A percentile compares a stretch with the other conserved stretches of the same genome.
phyloP scores from a whole-genome alignment of 1,140 invertebrate genomes.

The Sitodiplosis mosellana region DNA sequence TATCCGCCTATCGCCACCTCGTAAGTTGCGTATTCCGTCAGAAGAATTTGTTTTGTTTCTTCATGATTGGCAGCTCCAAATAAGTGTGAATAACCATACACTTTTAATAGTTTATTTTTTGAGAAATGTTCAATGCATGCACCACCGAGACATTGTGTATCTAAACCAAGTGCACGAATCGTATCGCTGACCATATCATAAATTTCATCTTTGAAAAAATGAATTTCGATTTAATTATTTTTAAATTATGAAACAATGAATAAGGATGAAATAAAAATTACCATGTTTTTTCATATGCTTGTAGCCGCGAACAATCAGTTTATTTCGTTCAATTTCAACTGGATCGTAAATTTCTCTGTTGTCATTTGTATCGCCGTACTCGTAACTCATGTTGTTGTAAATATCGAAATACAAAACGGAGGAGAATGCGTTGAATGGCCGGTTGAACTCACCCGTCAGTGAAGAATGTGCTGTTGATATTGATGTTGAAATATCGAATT shows the following conservation, averaged over 20 bases:
- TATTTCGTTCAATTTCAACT: constrained; percentile 24
- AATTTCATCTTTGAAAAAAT: constrained; percentile 34
- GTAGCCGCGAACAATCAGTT: constrained; percentile 57
- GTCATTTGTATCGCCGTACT: too few relatives aligned
- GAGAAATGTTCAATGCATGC: constrained; percentile 57
- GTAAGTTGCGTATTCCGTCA: constrained; percentile 16
- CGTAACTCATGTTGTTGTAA: too few relatives aligned
- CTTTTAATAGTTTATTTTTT: constrained; percentile 38
- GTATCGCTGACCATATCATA: constrained; percentile 32
- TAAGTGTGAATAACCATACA: constrained; percentile 63
- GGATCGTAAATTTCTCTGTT: too few relatives aligned
- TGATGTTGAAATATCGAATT: too few relatives aligned
- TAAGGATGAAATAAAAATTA: too few relatives aligned
- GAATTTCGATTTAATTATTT: constrained; percentile 1
- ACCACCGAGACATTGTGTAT: constrained; percentile 52
- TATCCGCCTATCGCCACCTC: constrained; percentile 19
- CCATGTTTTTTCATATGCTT: constrained; percentile 43
- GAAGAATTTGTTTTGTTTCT: constrained; percentile 14
- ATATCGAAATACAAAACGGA: too few relatives aligned
- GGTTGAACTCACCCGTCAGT: too few relatives aligned
- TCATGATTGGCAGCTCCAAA: constrained; percentile 22
- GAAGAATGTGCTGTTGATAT: too few relatives aligned
- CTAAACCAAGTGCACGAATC: constrained; percentile 25
- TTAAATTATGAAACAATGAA: too few relatives aligned
- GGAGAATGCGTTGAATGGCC: too few relatives aligned